Conservation (phyloP, 2,888 invertebrate genomes). For the Thereva unica region DNA sequence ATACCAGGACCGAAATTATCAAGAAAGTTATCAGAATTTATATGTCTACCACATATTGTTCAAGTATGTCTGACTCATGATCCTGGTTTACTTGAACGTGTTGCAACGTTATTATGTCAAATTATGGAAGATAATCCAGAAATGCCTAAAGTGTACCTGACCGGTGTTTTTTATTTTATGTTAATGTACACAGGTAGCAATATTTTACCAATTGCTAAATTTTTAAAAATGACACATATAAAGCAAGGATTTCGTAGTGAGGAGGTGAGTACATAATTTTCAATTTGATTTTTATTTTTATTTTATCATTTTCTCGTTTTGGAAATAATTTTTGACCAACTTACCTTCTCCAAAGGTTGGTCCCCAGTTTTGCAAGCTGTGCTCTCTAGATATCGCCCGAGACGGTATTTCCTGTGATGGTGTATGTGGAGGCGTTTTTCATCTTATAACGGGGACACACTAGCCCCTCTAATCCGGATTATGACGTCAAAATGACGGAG, state of each 20-base stretch:
- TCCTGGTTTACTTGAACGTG: constrained; percentile 93
- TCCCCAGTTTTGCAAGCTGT: no score
- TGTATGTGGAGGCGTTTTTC: no score
- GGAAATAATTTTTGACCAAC: no score
- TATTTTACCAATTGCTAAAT: constrained; percentile 90
- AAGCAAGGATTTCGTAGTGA: constrained; percentile 93
- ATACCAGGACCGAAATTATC: constrained; percentile 94
- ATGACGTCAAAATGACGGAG: no score
- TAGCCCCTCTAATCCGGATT: no score
- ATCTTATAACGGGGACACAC: no score
- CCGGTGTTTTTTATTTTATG: constrained; percentile 98
- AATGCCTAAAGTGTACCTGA: constrained; percentile 89
- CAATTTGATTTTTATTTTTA: constrained; percentile 27
- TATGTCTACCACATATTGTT: constrained; percentile 91
- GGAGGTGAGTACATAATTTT: constrained; percentile 66
- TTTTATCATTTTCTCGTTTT: no score
- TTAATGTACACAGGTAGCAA: constrained; percentile 99
- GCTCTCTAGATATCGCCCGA: no score
- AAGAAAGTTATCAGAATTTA: constrained; percentile 82
- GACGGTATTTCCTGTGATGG: no score
- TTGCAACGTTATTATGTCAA: constrained; percentile 84
- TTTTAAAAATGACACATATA: constrained; percentile 92
- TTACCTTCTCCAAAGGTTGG: no score
- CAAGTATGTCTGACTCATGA: constrained; percentile 96
- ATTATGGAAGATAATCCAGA: constrained; percentile 96